phyloP scores from a whole-genome alignment of 2,113 vertebrate species.

The Trematocara stigmaticum region DNA sequence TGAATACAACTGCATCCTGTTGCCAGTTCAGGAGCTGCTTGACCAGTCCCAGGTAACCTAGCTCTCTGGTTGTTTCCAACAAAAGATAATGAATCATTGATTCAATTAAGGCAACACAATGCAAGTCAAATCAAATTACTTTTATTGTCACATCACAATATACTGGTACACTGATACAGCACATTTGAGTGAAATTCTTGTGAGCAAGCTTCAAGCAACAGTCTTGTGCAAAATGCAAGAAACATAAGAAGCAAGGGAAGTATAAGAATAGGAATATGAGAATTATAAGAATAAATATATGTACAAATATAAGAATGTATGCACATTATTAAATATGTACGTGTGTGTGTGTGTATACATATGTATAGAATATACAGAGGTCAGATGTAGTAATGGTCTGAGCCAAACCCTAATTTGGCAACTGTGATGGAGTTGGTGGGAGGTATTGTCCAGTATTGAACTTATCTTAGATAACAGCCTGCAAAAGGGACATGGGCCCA shows the following conservation, averaged over 20 bases:
- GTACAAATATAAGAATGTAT: neutral
- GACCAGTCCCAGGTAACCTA: constrained; percentile 10
- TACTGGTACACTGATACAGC: neutral
- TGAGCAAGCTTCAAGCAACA: neutral
- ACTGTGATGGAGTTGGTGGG: neutral
- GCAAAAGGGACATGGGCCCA: neutral
- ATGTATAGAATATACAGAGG: neutral
- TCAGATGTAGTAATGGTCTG: neutral
- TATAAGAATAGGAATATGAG: neutral
- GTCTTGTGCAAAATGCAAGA: neutral
- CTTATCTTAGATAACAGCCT: neutral
- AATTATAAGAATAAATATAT: fast-evolving
- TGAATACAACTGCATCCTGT: constrained; percentile 1
- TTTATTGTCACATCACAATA: neutral
- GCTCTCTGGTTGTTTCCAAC: neutral
- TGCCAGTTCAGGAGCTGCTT: neutral
- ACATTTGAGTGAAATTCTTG: neutral
- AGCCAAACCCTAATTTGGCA: neutral
- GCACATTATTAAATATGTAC: neutral
- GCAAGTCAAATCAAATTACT: neutral
- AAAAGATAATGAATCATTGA: neutral
- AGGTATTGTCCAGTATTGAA: neutral
- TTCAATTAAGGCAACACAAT: neutral
- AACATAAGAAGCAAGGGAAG: neutral
- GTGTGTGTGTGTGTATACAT: neutral